Base-by-base conservation (phyloP, 2,888 invertebrate species). In the Asteroscopus sphinx region DNA sequence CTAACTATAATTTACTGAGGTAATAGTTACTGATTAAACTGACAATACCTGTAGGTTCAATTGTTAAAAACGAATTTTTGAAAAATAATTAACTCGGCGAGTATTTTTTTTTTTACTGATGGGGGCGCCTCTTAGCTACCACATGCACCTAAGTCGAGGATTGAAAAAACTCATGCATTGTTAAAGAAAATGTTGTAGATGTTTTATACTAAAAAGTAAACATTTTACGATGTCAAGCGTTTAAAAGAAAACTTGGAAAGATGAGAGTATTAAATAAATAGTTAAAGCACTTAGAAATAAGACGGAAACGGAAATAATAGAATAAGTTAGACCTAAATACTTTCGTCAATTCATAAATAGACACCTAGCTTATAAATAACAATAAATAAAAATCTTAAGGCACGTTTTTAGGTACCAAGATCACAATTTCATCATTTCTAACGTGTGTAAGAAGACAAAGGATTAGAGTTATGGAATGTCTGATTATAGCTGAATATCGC, bases 301-400 rank as follows among this genome's bases (percentile, higher is more conserved):
- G 74, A 75, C 74, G 82, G 83, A 83, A 83, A 77, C 82, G 83
- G 83, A 80, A 72, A 76, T 68, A 76, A 78, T 68, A 81, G 80
- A 86, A 84, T 83, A 87, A 86, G 81, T 90, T 85, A 88, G 77
- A 80, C 82, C 85, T 87, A 86, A 84, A 85, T 85, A 81, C 68
- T 80, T 86, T 86, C 81, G 90, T 91, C 91, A 91, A 87, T 88
- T 87, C 86, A 89, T 89, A 91, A 92, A 92, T 91, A 92, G 81
- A 88, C 83, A 85, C 86, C 85, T 90, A 92, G 86, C 90, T 89
- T 93, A 91, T 82, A 88, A 89, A 85, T 92, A 91, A 92, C 88
- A 93, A 93, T 93, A 92, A 93, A 94, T 93, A 92, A 92, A 79
- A 91, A 90, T 92, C 87, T 89, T 93, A 93, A 93, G 93, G 93